Percentiles rank a stretch among this genome's conserved stretches.
Conservation (phyloP, 2,113 vertebrate genomes). For the Rhizomys pruinosus region DNA sequence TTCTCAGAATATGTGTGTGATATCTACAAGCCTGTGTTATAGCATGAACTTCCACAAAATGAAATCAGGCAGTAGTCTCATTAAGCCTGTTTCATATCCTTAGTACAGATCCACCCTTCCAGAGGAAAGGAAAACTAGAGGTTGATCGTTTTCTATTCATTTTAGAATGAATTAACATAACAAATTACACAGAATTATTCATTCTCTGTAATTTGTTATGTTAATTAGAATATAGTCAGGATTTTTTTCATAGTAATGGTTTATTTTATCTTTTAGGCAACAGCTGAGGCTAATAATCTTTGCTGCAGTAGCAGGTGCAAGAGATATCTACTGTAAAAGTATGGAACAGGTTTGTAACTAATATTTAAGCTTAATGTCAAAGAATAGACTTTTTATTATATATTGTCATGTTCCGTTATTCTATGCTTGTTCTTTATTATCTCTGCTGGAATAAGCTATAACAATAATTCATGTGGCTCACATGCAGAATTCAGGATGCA, state of each 20-base stretch:
- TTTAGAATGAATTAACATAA: too few species aligned
- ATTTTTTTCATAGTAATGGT: constrained; percentile 11
- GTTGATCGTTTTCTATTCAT: constrained; percentile 34
- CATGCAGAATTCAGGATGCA: not conserved
- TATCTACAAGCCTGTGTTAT: constrained; percentile 13
- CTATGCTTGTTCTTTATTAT: constrained; percentile 8
- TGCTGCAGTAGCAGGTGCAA: constrained; percentile 97
- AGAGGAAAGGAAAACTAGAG: constrained; percentile 51
- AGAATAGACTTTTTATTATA: not conserved
- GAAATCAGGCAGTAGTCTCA: not conserved
- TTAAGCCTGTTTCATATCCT: not conserved
- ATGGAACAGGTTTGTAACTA: constrained; percentile 93
- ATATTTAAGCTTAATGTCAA: not conserved
- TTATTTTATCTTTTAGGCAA: constrained; percentile 89
- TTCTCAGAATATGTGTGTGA: constrained; percentile 1
- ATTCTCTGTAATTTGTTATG: constrained; percentile 33
- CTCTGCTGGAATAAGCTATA: constrained; percentile 39
- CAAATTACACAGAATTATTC: constrained; percentile 2
- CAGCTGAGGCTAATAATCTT: constrained; percentile 99
- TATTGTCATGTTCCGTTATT: not conserved
- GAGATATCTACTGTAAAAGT: constrained; percentile 94
- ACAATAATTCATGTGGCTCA: not conserved
- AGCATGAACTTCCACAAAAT: constrained; percentile 24
- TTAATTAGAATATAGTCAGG: constrained; percentile 11
- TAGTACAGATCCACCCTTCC: not conserved